Evolutionary conservation across 2,888 invertebrate species (phyloP).

Genomic region (Amiota communis): DNA sequence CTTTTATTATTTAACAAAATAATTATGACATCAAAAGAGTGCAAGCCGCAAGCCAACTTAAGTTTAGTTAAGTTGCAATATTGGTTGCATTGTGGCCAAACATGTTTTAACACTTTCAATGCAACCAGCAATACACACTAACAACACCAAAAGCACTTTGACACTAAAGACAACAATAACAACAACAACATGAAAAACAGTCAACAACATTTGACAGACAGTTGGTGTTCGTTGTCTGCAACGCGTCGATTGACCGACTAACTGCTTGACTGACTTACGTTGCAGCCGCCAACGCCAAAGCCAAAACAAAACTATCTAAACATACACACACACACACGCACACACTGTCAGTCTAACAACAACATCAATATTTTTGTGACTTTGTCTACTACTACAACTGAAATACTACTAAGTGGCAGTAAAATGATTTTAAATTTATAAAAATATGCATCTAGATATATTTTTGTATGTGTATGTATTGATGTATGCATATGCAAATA

Average conservation of each 20-base stretch:
- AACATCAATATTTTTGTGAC: conserved; percentile 43
- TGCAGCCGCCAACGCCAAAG: conserved; percentile 9
- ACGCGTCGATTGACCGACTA: conserved; percentile 20
- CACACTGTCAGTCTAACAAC: conserved; percentile 25
- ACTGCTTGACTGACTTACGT: conserved; percentile 18
- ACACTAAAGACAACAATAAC: conserved; percentile 33
- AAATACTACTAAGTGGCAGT: conserved; percentile 53
- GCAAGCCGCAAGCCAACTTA: conserved; percentile 42
- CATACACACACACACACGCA: background rate
- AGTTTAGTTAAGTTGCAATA: background rate
- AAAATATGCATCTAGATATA: conserved; percentile 42
- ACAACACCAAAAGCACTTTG: conserved; percentile 46
- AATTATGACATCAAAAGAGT: conserved; percentile 62
- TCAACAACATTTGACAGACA: background rate
- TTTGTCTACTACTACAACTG: conserved; percentile 24
- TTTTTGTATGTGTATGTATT: background rate
- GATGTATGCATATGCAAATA: conserved; percentile 33
- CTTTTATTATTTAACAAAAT: conserved; percentile 57
- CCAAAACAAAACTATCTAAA: background rate
- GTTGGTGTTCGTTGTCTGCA: background rate
- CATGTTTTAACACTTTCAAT: conserved; percentile 51
- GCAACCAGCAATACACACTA: conserved; percentile 20
- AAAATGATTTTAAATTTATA: conserved; percentile 55
- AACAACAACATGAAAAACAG: background rate
- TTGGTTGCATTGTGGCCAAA: conserved; percentile 28